phyloP scores from a whole-genome alignment of 2,797 vertebrate species.

The Eulemur coronatus region DNA sequence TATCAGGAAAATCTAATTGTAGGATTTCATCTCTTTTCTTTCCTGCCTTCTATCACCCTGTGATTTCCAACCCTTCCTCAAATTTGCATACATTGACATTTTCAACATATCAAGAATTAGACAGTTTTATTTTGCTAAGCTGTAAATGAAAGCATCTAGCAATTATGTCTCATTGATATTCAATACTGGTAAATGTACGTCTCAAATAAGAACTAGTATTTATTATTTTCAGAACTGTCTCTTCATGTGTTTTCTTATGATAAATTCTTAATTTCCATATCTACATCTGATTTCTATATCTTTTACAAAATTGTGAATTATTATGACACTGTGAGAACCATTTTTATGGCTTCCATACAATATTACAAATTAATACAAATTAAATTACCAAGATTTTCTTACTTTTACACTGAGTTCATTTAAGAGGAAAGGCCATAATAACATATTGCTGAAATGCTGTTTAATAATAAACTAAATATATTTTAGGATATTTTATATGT shows the following conservation, averaged over 20 bases:
- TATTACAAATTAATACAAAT: not conserved
- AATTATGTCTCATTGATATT: constrained; percentile 77
- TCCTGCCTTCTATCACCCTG: constrained; percentile 11
- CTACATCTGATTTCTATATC: constrained; percentile 38
- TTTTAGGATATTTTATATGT: not conserved
- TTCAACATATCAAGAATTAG: constrained; percentile 72
- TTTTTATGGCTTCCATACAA: not conserved
- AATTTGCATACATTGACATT: constrained; percentile 78
- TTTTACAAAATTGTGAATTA: constrained; percentile 36
- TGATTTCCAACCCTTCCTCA: constrained; percentile 59
- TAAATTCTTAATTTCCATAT: constrained; percentile 57
- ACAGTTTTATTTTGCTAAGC: constrained; percentile 66
- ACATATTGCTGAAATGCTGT: not conserved
- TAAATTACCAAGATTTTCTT: not conserved
- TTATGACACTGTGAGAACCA: not conserved
- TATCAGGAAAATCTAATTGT: constrained; percentile 54
- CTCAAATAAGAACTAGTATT: constrained; percentile 47
- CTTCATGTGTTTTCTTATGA: constrained; percentile 41
- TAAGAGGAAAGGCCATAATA: not conserved
- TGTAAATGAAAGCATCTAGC: constrained; percentile 57
- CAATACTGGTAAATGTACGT: constrained; percentile 32
- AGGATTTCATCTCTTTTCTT: constrained; percentile 56
- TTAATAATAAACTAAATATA: not conserved
- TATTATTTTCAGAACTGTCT: constrained; percentile 61
- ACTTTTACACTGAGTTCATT: not conserved